Percentiles rank a stretch among this genome's conserved stretches.
Conservation (phyloP, 2,888 invertebrate species). For the Meliscaeva auricollis region DNA sequence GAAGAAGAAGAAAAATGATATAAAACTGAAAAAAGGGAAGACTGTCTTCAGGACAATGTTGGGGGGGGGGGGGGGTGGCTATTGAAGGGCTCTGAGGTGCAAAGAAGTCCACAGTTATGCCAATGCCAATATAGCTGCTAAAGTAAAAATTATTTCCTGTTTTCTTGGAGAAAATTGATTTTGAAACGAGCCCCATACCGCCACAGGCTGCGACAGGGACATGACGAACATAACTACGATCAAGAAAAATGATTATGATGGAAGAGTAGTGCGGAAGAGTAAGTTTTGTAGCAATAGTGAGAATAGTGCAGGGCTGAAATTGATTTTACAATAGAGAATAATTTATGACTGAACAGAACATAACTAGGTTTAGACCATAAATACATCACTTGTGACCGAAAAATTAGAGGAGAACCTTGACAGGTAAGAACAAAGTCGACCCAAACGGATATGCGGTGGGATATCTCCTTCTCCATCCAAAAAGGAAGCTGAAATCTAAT, state of each 20-base stretch:
- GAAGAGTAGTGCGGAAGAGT: background rate
- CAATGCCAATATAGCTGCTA: conserved; percentile 32
- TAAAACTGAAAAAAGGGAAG: background rate
- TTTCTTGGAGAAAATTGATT: conserved; percentile 66
- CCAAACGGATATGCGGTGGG: no score
- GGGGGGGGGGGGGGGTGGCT: background rate
- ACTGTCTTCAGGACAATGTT: background rate
- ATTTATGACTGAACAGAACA: no score
- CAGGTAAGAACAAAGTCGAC: no score
- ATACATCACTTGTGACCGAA: no score
- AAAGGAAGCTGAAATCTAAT: no score
- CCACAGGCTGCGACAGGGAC: conserved; percentile 39
- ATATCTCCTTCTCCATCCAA: no score
- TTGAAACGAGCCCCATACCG: conserved; percentile 27
- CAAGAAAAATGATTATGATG: conserved; percentile 47
- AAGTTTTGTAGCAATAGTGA: no score
- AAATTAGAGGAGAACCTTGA: no score
- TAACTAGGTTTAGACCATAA: no score
- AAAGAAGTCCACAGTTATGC: conserved; percentile 4
- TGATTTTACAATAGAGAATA: no score
- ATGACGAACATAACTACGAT: conserved; percentile 39
- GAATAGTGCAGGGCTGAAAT: conserved; percentile 18
- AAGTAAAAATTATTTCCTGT: conserved; percentile 65
- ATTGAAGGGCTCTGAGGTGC: background rate
- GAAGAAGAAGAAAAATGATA: background rate